Evolutionary conservation across 2,797 vertebrate species (phyloP), one percentile per base, ranked within the genome.

Genomic region (Merluccius polli): DNA sequence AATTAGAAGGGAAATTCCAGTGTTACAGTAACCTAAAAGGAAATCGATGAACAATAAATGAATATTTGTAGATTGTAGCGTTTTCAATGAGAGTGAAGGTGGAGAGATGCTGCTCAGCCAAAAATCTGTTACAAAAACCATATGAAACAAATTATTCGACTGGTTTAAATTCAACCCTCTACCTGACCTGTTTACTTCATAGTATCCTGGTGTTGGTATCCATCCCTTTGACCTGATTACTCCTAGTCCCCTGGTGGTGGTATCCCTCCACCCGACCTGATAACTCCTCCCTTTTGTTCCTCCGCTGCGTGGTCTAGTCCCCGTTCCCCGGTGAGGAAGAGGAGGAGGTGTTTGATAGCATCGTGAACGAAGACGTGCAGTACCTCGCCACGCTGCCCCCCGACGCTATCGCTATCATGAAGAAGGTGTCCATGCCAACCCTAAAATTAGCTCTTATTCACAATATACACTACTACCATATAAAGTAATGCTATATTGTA

Each of bases 341-440:
- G 82, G 97, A 98, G 82, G 97, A 97, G 85, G 96, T 98, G 83
- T 98, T 98, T n/a, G 96, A 98, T 85, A 96, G 95, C 81, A 98
- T 98, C 18, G 95, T 97, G 52, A 97, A 95, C 0, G 93, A 94
- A 1, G 95, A 97, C 0, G 95, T 95, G 4, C 92, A 90, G 2
- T 96, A 94, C 79, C 96, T 96, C 0, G 83, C 73, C 0, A 95
- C 93, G 77, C 93, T 98, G 69, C 95, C 96, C 0, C 83, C 81
- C 1, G 93, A 95, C n/a, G 93, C 94, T 0, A 93, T 95, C 13
- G 82, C 93, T 81, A 93, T 97, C 78, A 92, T 97, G 80, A 93
- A 93, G 73, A 95, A 97, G 94, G 97, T 97, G 78, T 71, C 10
- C 30, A 44, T 48, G 59, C n/a, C 59, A 65, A 27, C 48, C 30